These are phyloP conservation scores for Oreochromis grahami DNA, from an alignment of 2,797 vertebrate species.

Conservation along the genomic window DNA sequence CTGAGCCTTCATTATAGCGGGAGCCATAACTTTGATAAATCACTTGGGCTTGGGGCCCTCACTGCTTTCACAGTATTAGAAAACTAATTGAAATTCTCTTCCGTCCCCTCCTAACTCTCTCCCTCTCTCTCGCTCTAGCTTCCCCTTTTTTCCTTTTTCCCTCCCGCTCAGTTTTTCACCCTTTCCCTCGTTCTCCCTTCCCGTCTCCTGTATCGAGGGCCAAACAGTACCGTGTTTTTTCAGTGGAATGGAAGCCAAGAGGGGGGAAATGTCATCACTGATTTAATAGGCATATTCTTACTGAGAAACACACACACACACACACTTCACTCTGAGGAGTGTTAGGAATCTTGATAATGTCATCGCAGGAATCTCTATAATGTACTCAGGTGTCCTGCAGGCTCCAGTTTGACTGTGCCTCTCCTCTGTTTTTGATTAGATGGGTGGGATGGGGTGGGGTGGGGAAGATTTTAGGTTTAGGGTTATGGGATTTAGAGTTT, in stretches of 20 bases:
- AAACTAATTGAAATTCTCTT: slow-evolving; percentile 81
- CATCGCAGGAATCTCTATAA: slow-evolving; percentile 73
- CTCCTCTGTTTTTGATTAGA: slow-evolving; percentile 42
- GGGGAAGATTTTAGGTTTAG: slow-evolving; percentile 36
- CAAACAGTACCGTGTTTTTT: slow-evolving; percentile 51
- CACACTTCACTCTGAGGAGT: slow-evolving; percentile 51
- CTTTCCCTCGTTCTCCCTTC: slow-evolving; percentile 24
- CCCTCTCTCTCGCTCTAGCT: background rate
- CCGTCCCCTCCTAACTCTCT: slow-evolving; percentile 35
- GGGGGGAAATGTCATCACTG: slow-evolving; percentile 73
- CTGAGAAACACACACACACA: slow-evolving; percentile 30
- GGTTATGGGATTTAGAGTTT: slow-evolving; percentile 62
- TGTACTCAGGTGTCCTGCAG: slow-evolving; percentile 46
- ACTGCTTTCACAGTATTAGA: slow-evolving; percentile 79
- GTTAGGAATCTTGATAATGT: slow-evolving; percentile 73
- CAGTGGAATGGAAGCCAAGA: slow-evolving; percentile 57
- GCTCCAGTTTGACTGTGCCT: slow-evolving; percentile 34
- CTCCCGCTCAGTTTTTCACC: slow-evolving; percentile 1
- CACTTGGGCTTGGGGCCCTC: slow-evolving; percentile 75
- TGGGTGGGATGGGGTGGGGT: background rate
- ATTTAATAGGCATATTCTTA: slow-evolving; percentile 68
- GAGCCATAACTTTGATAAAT: slow-evolving; percentile 84
- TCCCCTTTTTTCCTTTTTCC: background rate
- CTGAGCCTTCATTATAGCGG: slow-evolving; percentile 76
- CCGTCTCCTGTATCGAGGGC: slow-evolving; percentile 31